Conservation (phyloP, 30 jellyfish, hydroid and myxozoan species). For the Cassiopea andromeda region DNA sequence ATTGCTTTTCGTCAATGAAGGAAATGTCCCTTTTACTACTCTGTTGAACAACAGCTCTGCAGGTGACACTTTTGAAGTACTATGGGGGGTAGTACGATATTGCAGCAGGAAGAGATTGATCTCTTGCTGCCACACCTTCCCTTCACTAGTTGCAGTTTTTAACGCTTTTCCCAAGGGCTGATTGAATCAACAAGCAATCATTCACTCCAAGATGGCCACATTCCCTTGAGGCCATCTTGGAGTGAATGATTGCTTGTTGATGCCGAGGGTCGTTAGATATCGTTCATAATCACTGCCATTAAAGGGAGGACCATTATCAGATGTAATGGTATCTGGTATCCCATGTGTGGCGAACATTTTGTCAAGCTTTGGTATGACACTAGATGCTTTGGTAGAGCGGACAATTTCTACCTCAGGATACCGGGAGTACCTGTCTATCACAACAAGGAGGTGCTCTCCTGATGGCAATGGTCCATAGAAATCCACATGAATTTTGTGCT, state of each 20-base stretch:
- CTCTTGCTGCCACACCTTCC: no score
- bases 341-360: background rate
- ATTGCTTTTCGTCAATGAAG: no score
- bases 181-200: background rate
- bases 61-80: no score
- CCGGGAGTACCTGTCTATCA: background rate
- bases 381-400: background rate
- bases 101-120: no score
- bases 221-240: constrained; percentile 5
- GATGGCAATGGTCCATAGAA: background rate
- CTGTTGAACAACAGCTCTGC: no score
- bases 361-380: background rate
- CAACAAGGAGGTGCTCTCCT: background rate
- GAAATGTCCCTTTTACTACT: no score
- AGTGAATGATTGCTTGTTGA: background rate
- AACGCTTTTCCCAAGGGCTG: no score
- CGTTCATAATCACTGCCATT: background rate
- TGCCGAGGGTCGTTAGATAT: background rate
- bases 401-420: background rate
- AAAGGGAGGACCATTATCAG: constrained; percentile 2
- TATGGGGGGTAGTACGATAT: no score
- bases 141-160: no score
- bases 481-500: no score
- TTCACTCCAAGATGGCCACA: no score
- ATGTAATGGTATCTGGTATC: background rate